Evolutionary conservation across 2,888 invertebrate genomes (phyloP).

Genomic region (Hemithea aestivaria): DNA sequence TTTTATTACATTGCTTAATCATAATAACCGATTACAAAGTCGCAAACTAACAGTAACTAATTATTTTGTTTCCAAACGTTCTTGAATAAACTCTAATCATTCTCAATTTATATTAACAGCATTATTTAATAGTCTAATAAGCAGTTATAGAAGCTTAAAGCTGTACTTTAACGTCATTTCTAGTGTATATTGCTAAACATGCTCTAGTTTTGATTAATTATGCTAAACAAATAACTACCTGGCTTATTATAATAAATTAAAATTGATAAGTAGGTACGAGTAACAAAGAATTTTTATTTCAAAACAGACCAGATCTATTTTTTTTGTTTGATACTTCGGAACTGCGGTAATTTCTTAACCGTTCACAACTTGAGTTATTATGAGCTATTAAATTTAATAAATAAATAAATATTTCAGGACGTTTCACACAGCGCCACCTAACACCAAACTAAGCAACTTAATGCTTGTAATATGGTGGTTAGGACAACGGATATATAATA

Average conservation of each 20-base stretch:
- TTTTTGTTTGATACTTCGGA: too few species aligned
- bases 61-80: conserved; percentile 10
- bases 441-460: too few species aligned
- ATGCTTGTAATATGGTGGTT: too few species aligned
- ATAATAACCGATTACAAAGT: conserved; percentile 8
- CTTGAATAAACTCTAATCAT: conserved; percentile 15
- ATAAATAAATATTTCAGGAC: too few species aligned
- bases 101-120: conserved; percentile 24
- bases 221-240: not conserved
- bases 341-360: too few species aligned
- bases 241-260: not conserved
- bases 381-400: conserved; percentile 15
- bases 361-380: conserved; percentile 8
- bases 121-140: conserved; percentile 18
- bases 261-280: not conserved
- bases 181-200: too few species aligned
- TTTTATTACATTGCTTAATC: not conserved
- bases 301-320: too few species aligned
- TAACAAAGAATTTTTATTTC: too few species aligned
- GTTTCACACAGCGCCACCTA: too few species aligned
- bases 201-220: too few species aligned
- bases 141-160: conserved; percentile 13
- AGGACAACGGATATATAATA: too few species aligned
- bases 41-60: conserved; percentile 13
- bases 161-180: conserved; percentile 1